These are phyloP conservation scores for Oligia latruncula DNA, from an alignment of 2,888 invertebrate species.

Conservation along the genomic window DNA sequence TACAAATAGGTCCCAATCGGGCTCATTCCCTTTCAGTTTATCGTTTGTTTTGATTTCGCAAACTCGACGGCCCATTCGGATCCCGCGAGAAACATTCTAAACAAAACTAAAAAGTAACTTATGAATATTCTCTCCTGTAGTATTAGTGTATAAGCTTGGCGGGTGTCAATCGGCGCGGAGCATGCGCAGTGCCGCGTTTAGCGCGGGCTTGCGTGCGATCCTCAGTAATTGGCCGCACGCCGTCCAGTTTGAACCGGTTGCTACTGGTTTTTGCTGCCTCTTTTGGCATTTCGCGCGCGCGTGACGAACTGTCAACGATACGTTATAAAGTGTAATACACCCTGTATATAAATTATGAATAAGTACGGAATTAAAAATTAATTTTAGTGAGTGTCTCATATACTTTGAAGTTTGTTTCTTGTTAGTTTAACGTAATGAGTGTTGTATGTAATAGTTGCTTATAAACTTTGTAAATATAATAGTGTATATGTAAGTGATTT, in stretches of 20 bases:
- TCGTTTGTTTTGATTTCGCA: slow-evolving; percentile 72
- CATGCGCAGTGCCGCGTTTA: slow-evolving; percentile 81
- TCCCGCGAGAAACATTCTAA: slow-evolving; percentile 79
- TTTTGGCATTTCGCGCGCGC: slow-evolving; percentile 57
- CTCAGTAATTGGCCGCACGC: slow-evolving; percentile 87
- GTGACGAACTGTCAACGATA: slow-evolving; percentile 61
- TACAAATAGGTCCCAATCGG: slow-evolving; percentile 40
- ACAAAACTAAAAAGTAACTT: slow-evolving; percentile 87
- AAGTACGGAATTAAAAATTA: slow-evolving; percentile 52
- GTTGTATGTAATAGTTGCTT: slow-evolving; percentile 43
- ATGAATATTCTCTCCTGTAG: slow-evolving; percentile 82
- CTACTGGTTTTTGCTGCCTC: slow-evolving; percentile 58
- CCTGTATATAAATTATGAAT: slow-evolving; percentile 57
- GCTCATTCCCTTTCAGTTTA: slow-evolving; percentile 52
- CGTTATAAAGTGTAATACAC: slow-evolving; percentile 52
- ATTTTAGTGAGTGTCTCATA: slow-evolving; percentile 56
- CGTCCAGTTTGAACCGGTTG: slow-evolving; percentile 73
- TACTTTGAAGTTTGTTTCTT: slow-evolving; percentile 53
- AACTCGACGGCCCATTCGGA: slow-evolving; percentile 61
- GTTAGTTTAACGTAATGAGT: slow-evolving; percentile 39
- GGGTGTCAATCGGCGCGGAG: slow-evolving; percentile 82
- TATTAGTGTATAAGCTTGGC: slow-evolving; percentile 77
- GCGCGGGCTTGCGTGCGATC: slow-evolving; percentile 79
- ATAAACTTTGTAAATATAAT: slow-evolving; percentile 55
- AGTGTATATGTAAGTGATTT: slow-evolving; percentile 57